Evolutionary conservation across 2,797 vertebrate species (phyloP), one percentile per base, ranked within the genome.

Genomic region (Urophycis tenuis): DNA sequence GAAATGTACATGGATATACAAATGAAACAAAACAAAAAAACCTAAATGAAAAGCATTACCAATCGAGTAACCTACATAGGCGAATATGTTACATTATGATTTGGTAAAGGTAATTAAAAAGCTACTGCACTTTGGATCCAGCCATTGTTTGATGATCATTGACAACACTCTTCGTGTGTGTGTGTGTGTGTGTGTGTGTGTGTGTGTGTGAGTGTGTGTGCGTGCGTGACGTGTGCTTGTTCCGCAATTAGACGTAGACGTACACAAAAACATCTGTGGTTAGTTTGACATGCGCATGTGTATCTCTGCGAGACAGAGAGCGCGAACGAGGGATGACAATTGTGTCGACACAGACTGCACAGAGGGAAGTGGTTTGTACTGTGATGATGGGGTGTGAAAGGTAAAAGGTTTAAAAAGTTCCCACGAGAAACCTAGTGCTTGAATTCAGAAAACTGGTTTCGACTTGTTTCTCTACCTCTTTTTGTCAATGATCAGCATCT

Each of bases 321-420:
- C 19, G 45, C 17, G 4, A 53, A 19, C 17, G 12, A 53, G 19
- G 7, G 45, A 53, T 53, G 6, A 41, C 39, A 14, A 41, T 41
- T 41, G 14, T 41, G 14, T 41, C 14, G 3, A 41, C 11, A 17
- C 19, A 60, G 17, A 60, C 22, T 3, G n/a, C 22, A 25, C 7
- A 60, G n/a, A 11, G 53, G 53, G 53, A 60, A 60, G 53, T 60
- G 53, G 53, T 60, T 60, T 25, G 22, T 25, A 19, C 53, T 10
- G 53, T 10, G 69, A 53, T 30, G 71, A 80, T 84, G 45, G 34
- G 53, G 75, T 82, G 76, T 41, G 32, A 88, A 82, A 91, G 91
- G 91, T 90, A 90, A 91, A 91, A 87, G 92, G 91, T 91, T 91
- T 78, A 92, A 80, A 71, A 85, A 45, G 89, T 93, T 93, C 93